These are phyloP conservation scores for Bombus vancouverensis DNA, from an alignment of 1,140 invertebrate species.

Conservation along the genomic window DNA sequence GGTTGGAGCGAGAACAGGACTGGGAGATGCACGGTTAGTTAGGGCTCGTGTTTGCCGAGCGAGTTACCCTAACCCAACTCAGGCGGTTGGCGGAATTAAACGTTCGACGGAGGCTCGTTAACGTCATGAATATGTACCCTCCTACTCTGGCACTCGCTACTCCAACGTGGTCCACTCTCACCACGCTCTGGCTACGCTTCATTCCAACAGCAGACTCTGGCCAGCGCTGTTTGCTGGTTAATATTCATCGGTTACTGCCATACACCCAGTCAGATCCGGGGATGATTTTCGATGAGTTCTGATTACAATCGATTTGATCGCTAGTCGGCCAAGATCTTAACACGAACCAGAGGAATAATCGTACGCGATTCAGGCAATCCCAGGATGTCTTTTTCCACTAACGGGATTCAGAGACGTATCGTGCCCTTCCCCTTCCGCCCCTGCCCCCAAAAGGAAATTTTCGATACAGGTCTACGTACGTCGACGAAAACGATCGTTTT, in stretches of 20 bases:
- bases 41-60: constrained; percentile 82
- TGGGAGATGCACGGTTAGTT: constrained; percentile 82
- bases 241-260: constrained; percentile 79
- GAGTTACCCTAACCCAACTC: constrained; percentile 82
- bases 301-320: constrained; percentile 77
- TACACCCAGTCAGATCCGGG: constrained; percentile 66
- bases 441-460: not conserved
- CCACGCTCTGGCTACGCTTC: constrained; percentile 58
- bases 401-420: constrained; percentile 33
- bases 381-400: not conserved
- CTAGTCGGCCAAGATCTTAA: constrained; percentile 32
- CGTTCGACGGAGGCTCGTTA: constrained; percentile 83
- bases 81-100: constrained; percentile 83
- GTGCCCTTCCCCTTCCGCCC: rapidly evolving
- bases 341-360: constrained; percentile 39
- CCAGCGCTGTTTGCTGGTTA: constrained; percentile 80
- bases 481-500: constrained; percentile 56
- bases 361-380: not conserved
- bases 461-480: constrained; percentile 52
- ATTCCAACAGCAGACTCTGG: constrained; percentile 54
- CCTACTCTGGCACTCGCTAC: constrained; percentile 73
- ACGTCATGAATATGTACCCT: constrained; percentile 84
- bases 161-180: constrained; percentile 67
- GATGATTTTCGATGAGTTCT: constrained; percentile 76
- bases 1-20: constrained; percentile 60